A percentile compares a stretch with the other conserved stretches of the same genome.
Conservation (phyloP, 2,797 vertebrate genomes). For the Prionace glauca region DNA sequence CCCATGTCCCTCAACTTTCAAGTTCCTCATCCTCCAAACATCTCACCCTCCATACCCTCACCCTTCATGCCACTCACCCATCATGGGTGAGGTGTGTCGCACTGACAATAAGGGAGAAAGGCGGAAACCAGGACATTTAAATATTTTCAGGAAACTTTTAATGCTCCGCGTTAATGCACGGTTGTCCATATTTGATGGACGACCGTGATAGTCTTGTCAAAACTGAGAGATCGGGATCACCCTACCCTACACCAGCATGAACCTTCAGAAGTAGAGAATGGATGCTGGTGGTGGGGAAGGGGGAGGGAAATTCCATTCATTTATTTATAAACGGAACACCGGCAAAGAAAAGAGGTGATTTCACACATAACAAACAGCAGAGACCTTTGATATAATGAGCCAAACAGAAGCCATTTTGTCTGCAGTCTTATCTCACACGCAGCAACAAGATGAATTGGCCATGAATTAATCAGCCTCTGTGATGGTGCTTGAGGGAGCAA, state of each 20-base stretch:
- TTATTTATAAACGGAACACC: background rate
- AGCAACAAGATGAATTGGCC: background rate
- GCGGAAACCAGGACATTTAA: too few species aligned
- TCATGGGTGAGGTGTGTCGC: too few species aligned
- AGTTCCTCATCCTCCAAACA: too few species aligned
- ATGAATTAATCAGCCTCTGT: background rate
- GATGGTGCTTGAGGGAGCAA: background rate
- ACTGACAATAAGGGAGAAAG: too few species aligned
- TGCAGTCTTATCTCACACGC: background rate
- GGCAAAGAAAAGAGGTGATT: background rate
- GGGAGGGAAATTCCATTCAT: background rate
- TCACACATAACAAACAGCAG: background rate
- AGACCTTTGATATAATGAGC: background rate
- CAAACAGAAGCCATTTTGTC: background rate
- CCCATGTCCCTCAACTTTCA: too few species aligned
- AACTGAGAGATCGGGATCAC: too few species aligned
- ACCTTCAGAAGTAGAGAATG: background rate
- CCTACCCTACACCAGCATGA: background rate
- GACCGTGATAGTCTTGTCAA: too few species aligned
- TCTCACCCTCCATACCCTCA: too few species aligned
- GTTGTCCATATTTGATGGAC: too few species aligned
- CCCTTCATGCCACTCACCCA: too few species aligned
- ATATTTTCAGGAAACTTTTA: too few species aligned
- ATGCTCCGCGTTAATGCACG: too few species aligned
- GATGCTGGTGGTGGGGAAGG: background rate